Percentiles rank a stretch among this genome's conserved stretches.
phyloP scores from a whole-genome alignment of 2,797 vertebrate species.

The Molossus molossus region DNA sequence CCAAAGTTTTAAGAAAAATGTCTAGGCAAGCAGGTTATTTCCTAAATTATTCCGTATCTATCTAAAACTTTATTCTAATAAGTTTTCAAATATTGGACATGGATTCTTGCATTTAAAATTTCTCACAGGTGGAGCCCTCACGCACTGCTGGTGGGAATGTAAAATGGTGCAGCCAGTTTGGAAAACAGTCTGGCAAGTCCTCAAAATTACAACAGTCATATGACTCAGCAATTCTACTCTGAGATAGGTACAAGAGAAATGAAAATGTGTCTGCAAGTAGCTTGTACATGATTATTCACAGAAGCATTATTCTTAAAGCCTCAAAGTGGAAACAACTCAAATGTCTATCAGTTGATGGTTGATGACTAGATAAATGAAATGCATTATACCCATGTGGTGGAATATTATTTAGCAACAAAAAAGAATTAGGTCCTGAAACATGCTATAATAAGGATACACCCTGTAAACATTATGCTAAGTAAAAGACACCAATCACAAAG shows the following conservation, averaged over 20 bases:
- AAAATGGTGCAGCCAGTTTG: neutral
- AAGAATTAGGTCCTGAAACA: neutral
- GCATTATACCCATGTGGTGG: neutral
- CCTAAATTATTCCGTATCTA: neutral
- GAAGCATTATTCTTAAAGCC: neutral
- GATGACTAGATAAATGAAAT: neutral
- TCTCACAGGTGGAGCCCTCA: neutral
- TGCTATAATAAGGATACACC: neutral
- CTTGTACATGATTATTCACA: neutral
- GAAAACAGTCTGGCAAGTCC: neutral
- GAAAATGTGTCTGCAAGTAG: neutral
- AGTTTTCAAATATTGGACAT: constrained; percentile 9
- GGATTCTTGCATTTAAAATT: neutral
- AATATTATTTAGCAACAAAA: neutral
- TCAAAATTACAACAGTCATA: neutral
- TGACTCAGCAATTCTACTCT: neutral
- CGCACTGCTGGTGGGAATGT: neutral
- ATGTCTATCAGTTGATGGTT: neutral
- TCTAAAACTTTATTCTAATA: constrained; percentile 47
- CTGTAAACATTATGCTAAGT: neutral
- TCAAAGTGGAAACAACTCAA: neutral
- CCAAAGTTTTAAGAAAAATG: neutral
- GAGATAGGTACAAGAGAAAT: neutral
- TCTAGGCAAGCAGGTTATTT: constrained; percentile 13
- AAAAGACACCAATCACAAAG: neutral